Base-by-base conservation (phyloP, 2,797 vertebrate genomes). In the Anableps anableps region DNA sequence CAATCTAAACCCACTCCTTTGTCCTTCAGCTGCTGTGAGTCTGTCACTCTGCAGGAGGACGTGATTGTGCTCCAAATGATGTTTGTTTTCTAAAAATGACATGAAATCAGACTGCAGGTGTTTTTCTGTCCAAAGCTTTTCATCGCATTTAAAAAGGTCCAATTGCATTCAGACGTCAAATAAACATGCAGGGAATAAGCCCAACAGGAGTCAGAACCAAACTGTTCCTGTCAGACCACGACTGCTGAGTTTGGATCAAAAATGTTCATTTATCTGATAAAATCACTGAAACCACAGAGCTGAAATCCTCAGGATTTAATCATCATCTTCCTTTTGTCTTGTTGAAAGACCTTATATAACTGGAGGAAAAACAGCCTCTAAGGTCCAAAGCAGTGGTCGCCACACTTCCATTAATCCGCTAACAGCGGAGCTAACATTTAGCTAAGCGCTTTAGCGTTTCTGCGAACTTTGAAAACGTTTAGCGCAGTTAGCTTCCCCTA, bases 41-140 rank as follows among this genome's bases (percentile, higher is more conserved):
- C 64, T 68, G 64, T 41, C 64, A 23, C 64, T 55, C 23, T 55
- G 26, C 26, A 9, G 10, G 53, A n/a, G 23, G 23, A n/a, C 26
- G 23, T 26, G 26, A 55, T 55, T n/a, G 53, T 55, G 53, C 53
- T n/a, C 21, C n/a, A 26, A 55, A 55, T 55, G 8, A 55, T 55
- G 53, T 26, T n/a, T 41, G 64, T 41, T 68, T 68, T 68, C 64
- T 66, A 23, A 9, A 66, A 66, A 36, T 26, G 64, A 41, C 64
- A 41, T 26, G 21, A 68, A 23, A 68, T 38, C 19, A 38, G 34
- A 11, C 62, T 38, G 34, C 62, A 66, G 64, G 36, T 68, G 64
- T 68, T 68, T 68, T 66, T 66, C 64, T 38, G 1, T 11, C 34
- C 62, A 38, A 66, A 66, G 62, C 62, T 66, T 66, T 68, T 68